Percentiles rank a stretch among this genome's conserved stretches.
These are phyloP conservation scores for Metellina segmentata DNA, from an alignment of 2,888 invertebrate species.

Conservation along the genomic window DNA sequence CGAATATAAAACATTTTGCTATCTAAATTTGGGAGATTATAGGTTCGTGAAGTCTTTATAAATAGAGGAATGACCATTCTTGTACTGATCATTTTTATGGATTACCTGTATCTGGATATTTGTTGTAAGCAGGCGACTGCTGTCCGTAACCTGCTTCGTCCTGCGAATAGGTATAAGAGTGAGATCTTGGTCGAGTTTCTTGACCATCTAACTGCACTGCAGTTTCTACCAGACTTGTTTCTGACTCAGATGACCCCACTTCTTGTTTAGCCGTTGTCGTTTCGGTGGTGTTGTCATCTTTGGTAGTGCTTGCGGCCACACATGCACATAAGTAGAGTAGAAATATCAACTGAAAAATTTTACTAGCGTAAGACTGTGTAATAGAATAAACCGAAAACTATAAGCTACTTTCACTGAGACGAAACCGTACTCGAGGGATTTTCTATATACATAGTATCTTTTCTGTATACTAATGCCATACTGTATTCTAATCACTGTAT, in stretches of 20 bases:
- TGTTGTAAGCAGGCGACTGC: background rate
- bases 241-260: slow-evolving; percentile 1
- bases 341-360: slow-evolving; percentile 1
- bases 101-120: slow-evolving; percentile 44
- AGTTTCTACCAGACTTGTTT: slow-evolving; percentile 27
- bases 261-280: slow-evolving; percentile 17
- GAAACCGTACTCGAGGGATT: no score
- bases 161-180: slow-evolving; percentile 37
- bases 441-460: no score
- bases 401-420: no score
- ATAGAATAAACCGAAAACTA: no score
- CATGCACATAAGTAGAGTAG: slow-evolving; percentile 5
- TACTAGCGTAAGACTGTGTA: background rate
- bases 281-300: background rate
- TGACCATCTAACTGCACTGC: slow-evolving; percentile 44
- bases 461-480: no score
- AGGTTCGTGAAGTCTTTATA: no score
- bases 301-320: background rate
- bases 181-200: slow-evolving; percentile 19
- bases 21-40: no score
- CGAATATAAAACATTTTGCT: no score
- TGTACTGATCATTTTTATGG: no score
- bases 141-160: background rate
- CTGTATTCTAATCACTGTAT: no score
- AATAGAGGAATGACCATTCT: no score